Conservation (phyloP, 2,888 invertebrate genomes). For the Heteropelma amictum region DNA sequence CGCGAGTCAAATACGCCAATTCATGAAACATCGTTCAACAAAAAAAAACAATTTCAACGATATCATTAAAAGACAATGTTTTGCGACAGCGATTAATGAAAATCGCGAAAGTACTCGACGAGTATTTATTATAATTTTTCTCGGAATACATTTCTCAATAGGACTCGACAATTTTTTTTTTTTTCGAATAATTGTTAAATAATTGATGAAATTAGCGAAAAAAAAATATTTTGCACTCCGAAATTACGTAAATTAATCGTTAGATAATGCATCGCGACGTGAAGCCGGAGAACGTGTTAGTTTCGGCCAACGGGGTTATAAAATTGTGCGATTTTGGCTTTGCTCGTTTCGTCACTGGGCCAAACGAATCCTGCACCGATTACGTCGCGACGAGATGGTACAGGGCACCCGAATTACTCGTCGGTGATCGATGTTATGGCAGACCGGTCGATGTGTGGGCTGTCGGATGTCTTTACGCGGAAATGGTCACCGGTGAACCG, state of each 20-base stretch:
- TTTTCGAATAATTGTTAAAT: no score
- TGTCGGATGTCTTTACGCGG: constrained; percentile 89
- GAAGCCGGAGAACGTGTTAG: constrained; percentile 93
- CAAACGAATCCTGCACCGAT: constrained; percentile 91
- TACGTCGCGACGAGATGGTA: constrained; percentile 96
- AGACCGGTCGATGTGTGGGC: constrained; percentile 93
- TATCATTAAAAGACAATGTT: background rate
- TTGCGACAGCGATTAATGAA: background rate
- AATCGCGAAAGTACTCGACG: background rate
- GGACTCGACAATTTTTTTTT: no score
- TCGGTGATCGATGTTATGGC: constrained; percentile 87
- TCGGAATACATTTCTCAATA: no score
- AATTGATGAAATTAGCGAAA: background rate
- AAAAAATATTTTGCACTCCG: background rate
- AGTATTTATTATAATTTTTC: no score
- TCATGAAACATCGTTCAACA: background rate
- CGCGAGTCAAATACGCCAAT: background rate
- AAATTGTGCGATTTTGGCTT: constrained; percentile 96
- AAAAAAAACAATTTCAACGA: background rate
- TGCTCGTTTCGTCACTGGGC: constrained; percentile 85
- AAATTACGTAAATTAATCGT: background rate
- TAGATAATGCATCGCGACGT: constrained; percentile 93
- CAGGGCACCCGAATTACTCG: constrained; percentile 90
- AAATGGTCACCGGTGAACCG: constrained; percentile 92
- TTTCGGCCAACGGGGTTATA: constrained; percentile 88